Evolutionary conservation across 2,888 invertebrate genomes (phyloP), one percentile per base, ranked within the genome.

Genomic region (Melitaea athalia): DNA sequence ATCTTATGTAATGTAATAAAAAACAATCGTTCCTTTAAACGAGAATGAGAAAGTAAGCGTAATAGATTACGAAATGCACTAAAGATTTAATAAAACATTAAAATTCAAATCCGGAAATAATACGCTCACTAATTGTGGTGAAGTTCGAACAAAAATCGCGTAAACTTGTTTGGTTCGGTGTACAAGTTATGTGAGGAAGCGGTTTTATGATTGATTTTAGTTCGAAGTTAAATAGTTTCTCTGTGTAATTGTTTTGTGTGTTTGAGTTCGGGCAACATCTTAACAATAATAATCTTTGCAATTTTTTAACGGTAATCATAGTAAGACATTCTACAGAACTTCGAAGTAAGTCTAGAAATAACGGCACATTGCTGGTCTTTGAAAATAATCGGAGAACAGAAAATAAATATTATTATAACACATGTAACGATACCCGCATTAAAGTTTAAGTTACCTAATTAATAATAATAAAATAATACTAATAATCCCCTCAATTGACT

Each of bases 11-110:
- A 63, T 63, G 50, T 57, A 63, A 68, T 52, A 33, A 62, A 55
- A 53, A 52, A 71, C 66, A 69, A 69, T 65, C 64, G 66, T 57
- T 64, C 59, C 59, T 73, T 72, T 64, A 59, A 52, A 52, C 52
- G 82, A 78, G 86, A 86, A 86, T 86, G 87, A 85, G 82, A 45
- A 45, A 45, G 12, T 2, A 72, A 79, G 81, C 64, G 76, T 75
- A 76, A 78, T 76, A 67, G 74, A 77, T 83, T 85, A 81, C 79
- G 79, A 78, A 79, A 85, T 77, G 72, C 49, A 45, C 49, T 70
- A 70, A 74, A 74, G 72, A 74, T 75, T 70, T 73, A 74, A 69
- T 75, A 72, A 75, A 76, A 72, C 69, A 66, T 73, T 71, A 76
- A 64, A 64, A 52, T 69, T 57, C 67, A 67, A 59, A 64, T 70